Evolutionary conservation across 2,888 invertebrate genomes (phyloP), one percentile per base, ranked within the genome.

Genomic region (Cynaeus angustus): DNA sequence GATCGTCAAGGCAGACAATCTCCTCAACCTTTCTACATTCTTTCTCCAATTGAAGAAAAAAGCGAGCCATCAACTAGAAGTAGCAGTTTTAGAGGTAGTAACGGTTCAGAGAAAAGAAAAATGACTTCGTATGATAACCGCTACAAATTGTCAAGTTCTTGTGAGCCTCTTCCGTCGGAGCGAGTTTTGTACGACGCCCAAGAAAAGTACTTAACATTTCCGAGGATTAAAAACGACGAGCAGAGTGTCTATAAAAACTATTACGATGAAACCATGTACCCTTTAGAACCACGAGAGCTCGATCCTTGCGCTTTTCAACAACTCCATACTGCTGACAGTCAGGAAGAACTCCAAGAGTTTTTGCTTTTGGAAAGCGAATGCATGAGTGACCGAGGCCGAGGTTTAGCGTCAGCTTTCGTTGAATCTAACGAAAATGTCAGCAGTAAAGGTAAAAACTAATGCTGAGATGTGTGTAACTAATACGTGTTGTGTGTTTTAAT

Each of bases 281-380:
- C 88, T 0, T 77, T 89, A 52, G 89, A 89, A 77, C 89, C 89
- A 0, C 81, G 89, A 70, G 89, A 89, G 80, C 83, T 90, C 55
- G 89, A 89, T 75, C 86, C 88, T 1, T 86, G 86, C 62, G 85
- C 84, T 21, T 89, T 87, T 73, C 87, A 87, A 65, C 89, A 89
- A 78, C 79, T 89, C 10, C 89, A 89, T 74, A 88, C 87, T 0
- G 88, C 88, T 2, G 88, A 89, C 71, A 89, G 89, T 77, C 88
- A 88, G 74, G 89, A 90, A 75, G 89, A 90, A 73, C 81, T 90
- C 37, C 89, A 89, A 75, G 89, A 90, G 79, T 90, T 90, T 81
- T 83, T 90, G 64, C 80, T 90, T 55, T 80, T 90, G 9, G 89
- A 90, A 81, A 89, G 88, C 76, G 88, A 89, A 79, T 90, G 89